phyloP scores from a whole-genome alignment of 2,113 vertebrate species.

The Gopherus evgoodei region DNA sequence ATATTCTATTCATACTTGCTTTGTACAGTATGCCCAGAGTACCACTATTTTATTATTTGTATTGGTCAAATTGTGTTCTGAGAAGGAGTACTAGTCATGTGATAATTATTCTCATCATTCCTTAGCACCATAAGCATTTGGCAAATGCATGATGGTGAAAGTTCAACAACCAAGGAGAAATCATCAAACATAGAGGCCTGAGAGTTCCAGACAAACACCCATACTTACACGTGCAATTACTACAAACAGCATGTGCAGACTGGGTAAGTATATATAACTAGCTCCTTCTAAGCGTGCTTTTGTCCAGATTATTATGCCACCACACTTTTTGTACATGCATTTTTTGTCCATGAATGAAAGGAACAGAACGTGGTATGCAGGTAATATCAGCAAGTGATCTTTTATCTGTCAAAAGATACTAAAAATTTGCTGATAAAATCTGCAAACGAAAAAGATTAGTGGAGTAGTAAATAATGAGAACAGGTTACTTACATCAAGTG shows the following conservation, averaged over 20 bases:
- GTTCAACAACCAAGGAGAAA: neutral
- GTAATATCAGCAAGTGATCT: neutral
- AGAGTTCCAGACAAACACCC: neutral
- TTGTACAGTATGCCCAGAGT: neutral
- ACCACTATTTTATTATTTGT: neutral
- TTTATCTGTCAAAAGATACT: neutral
- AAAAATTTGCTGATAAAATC: conserved; percentile 34
- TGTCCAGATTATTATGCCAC: conserved; percentile 9
- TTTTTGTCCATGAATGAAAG: neutral
- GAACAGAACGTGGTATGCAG: too few species aligned
- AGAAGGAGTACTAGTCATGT: neutral
- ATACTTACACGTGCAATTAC: conserved; percentile 15
- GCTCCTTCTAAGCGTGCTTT: neutral
- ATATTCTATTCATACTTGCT: neutral
- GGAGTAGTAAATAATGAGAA: conserved; percentile 46
- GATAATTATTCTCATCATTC: neutral
- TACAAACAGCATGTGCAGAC: neutral
- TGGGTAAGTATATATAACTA: neutral
- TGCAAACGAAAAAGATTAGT: conserved; percentile 12
- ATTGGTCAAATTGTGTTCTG: neutral
- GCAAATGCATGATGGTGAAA: neutral
- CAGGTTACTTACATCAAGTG: neutral
- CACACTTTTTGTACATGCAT: neutral
- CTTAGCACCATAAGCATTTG: neutral
- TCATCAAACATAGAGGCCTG: neutral